Percentiles rank a stretch among this genome's conserved stretches.
phyloP scores from a whole-genome alignment of 2,888 invertebrate species.

The Pristionchus arcanus region DNA sequence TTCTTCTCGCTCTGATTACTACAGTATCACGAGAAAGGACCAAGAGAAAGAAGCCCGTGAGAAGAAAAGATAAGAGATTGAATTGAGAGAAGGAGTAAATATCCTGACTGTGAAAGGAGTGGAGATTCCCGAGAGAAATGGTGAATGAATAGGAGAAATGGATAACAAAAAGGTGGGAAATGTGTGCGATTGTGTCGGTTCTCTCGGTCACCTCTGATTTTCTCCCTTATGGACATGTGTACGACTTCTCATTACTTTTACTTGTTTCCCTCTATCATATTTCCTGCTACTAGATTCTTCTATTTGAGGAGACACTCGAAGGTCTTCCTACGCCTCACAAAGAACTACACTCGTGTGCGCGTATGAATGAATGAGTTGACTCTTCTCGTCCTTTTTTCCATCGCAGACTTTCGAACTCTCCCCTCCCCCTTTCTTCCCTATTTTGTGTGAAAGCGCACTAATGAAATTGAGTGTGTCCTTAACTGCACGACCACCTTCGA shows the following conservation, averaged over 20 bases:
- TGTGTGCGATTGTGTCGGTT: not conserved
- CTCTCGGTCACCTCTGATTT: slow-evolving; percentile 7
- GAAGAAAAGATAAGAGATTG: slow-evolving; percentile 19
- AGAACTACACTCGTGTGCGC: slow-evolving; percentile 17
- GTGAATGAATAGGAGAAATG: slow-evolving; percentile 19
- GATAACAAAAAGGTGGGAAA: slow-evolving; percentile 12
- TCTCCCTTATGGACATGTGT: not conserved
- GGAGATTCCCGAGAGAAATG: not conserved
- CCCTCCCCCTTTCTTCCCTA: not conserved
- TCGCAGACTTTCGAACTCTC: slow-evolving; percentile 4
- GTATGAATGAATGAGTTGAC: slow-evolving; percentile 25
- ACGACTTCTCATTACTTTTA: not conserved
- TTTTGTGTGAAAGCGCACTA: slow-evolving; percentile 47
- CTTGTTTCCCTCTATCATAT: slow-evolving; percentile 15
- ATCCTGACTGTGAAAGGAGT: slow-evolving; percentile 23
- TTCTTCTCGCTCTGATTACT: not conserved
- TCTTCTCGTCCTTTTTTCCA: not conserved
- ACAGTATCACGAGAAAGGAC: not conserved
- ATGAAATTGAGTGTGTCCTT: slow-evolving; percentile 50
- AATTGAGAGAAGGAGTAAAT: slow-evolving; percentile 37
- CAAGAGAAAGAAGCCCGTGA: not conserved
- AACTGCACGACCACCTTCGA: not conserved
- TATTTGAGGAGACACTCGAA: not conserved
- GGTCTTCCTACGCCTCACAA: slow-evolving; percentile 6
- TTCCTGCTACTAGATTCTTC: not conserved